phyloP scores from a whole-genome alignment of 1,140 invertebrate species.

The Mizuhopecten yessoensis region DNA sequence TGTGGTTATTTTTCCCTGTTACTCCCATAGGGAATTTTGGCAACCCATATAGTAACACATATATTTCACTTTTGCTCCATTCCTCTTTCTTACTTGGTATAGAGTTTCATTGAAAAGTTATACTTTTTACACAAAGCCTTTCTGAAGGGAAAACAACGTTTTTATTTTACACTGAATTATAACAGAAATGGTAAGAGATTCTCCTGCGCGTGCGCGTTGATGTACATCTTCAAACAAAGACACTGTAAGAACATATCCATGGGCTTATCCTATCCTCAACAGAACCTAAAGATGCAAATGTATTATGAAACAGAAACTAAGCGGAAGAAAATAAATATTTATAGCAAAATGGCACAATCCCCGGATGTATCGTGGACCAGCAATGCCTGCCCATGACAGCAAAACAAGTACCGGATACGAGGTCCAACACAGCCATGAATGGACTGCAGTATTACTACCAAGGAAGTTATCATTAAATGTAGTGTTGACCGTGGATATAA shows the following conservation, averaged over 20 bases:
- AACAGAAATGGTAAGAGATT: no score
- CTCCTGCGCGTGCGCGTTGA: no score
- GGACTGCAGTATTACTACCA: not conserved
- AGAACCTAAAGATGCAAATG: no score
- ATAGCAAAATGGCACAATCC: not conserved
- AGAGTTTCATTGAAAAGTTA: not conserved
- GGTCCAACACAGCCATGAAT: slow-evolving; percentile 3
- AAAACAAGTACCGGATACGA: slow-evolving; percentile 8
- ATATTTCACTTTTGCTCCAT: not conserved
- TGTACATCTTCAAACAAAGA: no score
- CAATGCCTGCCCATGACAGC: not conserved
- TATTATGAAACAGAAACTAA: not conserved
- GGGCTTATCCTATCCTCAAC: no score
- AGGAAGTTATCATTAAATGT: slow-evolving; percentile 24
- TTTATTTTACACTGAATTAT: no score
- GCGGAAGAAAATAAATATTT: slow-evolving; percentile 39
- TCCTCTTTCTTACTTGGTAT: not conserved
- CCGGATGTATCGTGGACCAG: slow-evolving; percentile 19
- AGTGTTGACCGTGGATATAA: not conserved
- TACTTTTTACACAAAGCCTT: no score
- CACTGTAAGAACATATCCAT: no score
- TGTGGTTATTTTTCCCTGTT: not conserved
- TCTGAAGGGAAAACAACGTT: no score
- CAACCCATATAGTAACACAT: not conserved
- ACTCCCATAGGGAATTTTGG: not conserved